phyloP scores from a whole-genome alignment of 1,140 invertebrate genomes.

The Uloborus diversus region DNA sequence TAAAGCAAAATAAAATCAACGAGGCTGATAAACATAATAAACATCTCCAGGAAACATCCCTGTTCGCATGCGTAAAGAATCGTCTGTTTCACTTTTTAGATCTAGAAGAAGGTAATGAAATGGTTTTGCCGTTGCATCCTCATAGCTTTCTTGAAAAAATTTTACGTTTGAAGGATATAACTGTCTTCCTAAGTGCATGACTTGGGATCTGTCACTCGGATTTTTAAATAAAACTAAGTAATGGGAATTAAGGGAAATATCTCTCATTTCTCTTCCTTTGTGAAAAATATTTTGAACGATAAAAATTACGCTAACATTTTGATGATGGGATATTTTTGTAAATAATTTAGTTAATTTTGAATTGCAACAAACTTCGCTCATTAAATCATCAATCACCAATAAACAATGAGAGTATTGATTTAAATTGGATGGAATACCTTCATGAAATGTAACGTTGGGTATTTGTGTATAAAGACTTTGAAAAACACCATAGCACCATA shows the following conservation, averaged over 20 bases:
- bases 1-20: too few species aligned
- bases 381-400: slow-evolving; percentile 8
- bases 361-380: slow-evolving; percentile 6
- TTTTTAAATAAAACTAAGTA: slow-evolving; percentile 35
- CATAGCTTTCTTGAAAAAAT: neutral
- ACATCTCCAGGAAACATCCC: slow-evolving; percentile 5
- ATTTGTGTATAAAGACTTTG: neutral
- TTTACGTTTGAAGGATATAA: slow-evolving; percentile 1
- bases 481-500: slow-evolving; percentile 6
- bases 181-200: neutral
- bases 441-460: neutral
- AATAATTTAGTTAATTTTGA: slow-evolving; percentile 9
- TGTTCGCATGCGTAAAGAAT: neutral
- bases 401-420: neutral
- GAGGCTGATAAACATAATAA: neutral
- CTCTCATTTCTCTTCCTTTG: slow-evolving; percentile 27
- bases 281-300: slow-evolving; percentile 48
- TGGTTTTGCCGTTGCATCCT: neutral
- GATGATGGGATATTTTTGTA: slow-evolving; percentile 15
- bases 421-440: neutral
- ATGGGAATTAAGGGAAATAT: slow-evolving; percentile 15
- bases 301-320: slow-evolving; percentile 21
- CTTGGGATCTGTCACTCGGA: neutral
- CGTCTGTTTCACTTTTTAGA: neutral
- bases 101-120: slow-evolving; percentile 7